Conservation (phyloP, 64 coral and sea anemone genomes). For the Montipora efflorescens region DNA sequence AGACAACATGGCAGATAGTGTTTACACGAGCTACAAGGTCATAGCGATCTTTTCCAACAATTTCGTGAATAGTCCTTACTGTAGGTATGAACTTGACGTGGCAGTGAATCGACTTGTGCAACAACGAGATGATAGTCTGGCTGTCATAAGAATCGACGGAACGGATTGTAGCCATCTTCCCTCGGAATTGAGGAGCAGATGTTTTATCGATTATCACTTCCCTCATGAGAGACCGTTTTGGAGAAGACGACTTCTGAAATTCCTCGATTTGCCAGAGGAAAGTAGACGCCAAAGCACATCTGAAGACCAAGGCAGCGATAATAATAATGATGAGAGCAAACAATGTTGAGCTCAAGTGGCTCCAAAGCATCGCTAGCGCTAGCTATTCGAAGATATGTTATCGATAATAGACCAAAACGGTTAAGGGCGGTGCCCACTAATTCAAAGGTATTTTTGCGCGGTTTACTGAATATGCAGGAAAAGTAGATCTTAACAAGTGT, state of each 20-base stretch:
- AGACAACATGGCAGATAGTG: slow-evolving; percentile 55
- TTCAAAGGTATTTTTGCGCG: too few species aligned
- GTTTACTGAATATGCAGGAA: too few species aligned
- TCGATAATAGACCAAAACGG: too few species aligned
- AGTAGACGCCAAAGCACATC: not conserved
- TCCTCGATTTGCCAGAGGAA: not conserved
- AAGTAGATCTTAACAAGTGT: too few species aligned
- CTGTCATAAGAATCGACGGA: slow-evolving; percentile 56
- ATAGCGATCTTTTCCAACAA: slow-evolving; percentile 60
- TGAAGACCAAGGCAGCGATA: not conserved
- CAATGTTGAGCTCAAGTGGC: not conserved
- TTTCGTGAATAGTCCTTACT: slow-evolving; percentile 49
- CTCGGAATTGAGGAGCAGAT: not conserved
- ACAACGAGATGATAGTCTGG: slow-evolving; percentile 1
- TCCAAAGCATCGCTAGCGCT: not conserved
- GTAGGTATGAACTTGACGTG: slow-evolving; percentile 37
- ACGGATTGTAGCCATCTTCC: slow-evolving; percentile 23
- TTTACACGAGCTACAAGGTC: slow-evolving; percentile 64
- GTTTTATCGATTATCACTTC: slow-evolving; percentile 44
- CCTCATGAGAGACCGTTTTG: slow-evolving; percentile 35
- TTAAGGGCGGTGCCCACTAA: too few species aligned
- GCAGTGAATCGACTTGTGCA: slow-evolving; percentile 11
- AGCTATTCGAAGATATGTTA: too few species aligned
- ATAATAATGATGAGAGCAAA: not conserved
- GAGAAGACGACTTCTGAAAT: not conserved